Evolutionary conservation across 2,888 invertebrate genomes (phyloP).

Genomic region (Morpho achilles): DNA sequence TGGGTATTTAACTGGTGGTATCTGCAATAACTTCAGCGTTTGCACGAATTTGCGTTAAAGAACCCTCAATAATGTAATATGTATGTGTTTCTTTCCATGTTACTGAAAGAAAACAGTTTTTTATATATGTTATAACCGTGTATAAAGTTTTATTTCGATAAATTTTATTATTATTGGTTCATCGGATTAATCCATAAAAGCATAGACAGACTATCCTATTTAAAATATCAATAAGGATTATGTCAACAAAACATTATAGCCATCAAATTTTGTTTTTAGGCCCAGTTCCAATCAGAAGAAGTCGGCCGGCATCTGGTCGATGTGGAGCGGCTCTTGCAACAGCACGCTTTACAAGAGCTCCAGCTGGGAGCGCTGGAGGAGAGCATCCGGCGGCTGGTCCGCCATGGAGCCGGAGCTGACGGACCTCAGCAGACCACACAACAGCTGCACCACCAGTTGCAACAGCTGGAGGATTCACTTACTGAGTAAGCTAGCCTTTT

Average conservation of each 20-base stretch:
- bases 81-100: too few species aligned
- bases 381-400: constrained; percentile 87
- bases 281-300: constrained; percentile 88
- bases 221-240: too few species aligned
- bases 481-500: constrained; percentile 7
- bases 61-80: too few species aligned
- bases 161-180: background rate
- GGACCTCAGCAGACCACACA: constrained; percentile 84
- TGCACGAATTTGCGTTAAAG: too few species aligned
- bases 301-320: constrained; percentile 96
- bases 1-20: too few species aligned
- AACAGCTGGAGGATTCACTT: constrained; percentile 86
- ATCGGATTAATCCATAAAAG: background rate
- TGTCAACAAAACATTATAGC: background rate
- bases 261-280: constrained; percentile 47
- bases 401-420: constrained; percentile 55
- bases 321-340: constrained; percentile 96
- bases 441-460: constrained; percentile 85
- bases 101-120: too few species aligned
- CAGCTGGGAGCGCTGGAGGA: constrained; percentile 94
- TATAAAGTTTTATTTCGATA: too few species aligned
- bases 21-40: too few species aligned
- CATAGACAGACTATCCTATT: too few species aligned
- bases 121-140: too few species aligned
- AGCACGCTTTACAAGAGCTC: constrained; percentile 94